phyloP scores from a whole-genome alignment of 2,113 vertebrate species.

The Oryzias javanicus region DNA sequence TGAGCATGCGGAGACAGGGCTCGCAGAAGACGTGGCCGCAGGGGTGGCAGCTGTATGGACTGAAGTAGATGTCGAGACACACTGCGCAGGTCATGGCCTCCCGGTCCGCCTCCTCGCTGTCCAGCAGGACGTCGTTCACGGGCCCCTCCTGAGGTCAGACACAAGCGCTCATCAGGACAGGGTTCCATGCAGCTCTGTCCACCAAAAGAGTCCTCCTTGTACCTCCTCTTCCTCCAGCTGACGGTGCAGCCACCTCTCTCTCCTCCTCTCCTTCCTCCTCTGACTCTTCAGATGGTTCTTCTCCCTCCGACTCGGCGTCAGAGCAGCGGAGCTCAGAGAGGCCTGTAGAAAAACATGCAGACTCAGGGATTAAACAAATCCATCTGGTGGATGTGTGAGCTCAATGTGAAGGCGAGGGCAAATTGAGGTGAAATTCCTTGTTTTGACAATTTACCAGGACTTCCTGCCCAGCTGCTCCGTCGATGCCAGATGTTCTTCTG shows the following conservation, averaged over 20 bases:
- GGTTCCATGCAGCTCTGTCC: too few species aligned
- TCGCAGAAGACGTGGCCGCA: slow-evolving; percentile 94
- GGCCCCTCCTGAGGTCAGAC: slow-evolving; percentile 24
- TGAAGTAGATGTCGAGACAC: slow-evolving; percentile 91
- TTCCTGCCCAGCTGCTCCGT: slow-evolving; percentile 34
- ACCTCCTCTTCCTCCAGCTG: slow-evolving; percentile 71
- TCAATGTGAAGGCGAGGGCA: too few species aligned
- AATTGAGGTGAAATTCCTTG: not conserved
- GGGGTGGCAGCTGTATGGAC: slow-evolving; percentile 89
- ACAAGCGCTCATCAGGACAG: not conserved
- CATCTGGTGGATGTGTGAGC: too few species aligned
- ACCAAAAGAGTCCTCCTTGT: not conserved
- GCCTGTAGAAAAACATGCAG: not conserved
- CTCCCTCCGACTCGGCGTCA: slow-evolving; percentile 76
- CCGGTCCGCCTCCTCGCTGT: slow-evolving; percentile 58
- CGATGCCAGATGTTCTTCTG: slow-evolving; percentile 52
- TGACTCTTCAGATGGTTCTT: slow-evolving; percentile 82
- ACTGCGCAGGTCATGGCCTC: slow-evolving; percentile 89
- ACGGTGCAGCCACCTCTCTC: slow-evolving; percentile 76
- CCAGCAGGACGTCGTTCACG: slow-evolving; percentile 3
- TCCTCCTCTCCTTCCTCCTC: slow-evolving; percentile 80
- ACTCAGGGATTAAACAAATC: not conserved
- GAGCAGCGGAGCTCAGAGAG: slow-evolving; percentile 30
- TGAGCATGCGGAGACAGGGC: slow-evolving; percentile 88
- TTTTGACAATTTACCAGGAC: slow-evolving; percentile 5